These are phyloP conservation scores for Heterotis niloticus DNA, from an alignment of 2,113 vertebrate species.

Conservation along the genomic window DNA sequence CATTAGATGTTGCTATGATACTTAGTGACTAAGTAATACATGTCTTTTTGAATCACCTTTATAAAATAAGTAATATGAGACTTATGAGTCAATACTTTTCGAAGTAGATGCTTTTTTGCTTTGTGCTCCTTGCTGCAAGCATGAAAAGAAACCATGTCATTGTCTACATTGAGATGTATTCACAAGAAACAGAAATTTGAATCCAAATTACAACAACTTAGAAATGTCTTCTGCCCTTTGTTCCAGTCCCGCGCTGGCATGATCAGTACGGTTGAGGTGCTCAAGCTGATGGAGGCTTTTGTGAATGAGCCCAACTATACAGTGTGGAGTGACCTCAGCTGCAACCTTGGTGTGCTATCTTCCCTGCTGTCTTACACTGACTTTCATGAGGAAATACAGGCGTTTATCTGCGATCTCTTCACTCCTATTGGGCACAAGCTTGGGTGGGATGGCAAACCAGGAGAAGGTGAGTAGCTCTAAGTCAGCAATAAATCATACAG, in stretches of 20 bases:
- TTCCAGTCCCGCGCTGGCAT: constrained; percentile 90
- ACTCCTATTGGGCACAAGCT: constrained; percentile 89
- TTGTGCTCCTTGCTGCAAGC: no score
- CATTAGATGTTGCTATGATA: no score
- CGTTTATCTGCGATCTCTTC: constrained; percentile 90
- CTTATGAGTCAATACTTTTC: no score
- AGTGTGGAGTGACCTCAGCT: constrained; percentile 98
- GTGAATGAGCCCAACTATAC: constrained; percentile 98
- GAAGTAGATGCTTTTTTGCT: no score
- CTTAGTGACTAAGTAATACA: no score
- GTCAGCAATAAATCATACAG: no score
- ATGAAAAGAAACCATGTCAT: no score
- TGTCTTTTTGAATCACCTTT: no score
- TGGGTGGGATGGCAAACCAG: constrained; percentile 90
- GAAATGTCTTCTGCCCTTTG: neutral
- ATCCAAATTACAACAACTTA: neutral
- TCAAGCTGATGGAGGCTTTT: constrained; percentile 98
- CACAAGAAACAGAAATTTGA: no score
- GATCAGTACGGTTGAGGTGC: constrained; percentile 94
- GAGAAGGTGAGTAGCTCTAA: constrained; percentile 76
- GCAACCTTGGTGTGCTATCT: constrained; percentile 91
- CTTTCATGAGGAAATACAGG: constrained; percentile 92
- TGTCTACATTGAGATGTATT: no score
- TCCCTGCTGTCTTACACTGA: constrained; percentile 94
- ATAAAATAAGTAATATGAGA: no score